These are phyloP conservation scores for Menidia beryllina DNA, from an alignment of 2,113 vertebrate species.

Conservation along the genomic window DNA sequence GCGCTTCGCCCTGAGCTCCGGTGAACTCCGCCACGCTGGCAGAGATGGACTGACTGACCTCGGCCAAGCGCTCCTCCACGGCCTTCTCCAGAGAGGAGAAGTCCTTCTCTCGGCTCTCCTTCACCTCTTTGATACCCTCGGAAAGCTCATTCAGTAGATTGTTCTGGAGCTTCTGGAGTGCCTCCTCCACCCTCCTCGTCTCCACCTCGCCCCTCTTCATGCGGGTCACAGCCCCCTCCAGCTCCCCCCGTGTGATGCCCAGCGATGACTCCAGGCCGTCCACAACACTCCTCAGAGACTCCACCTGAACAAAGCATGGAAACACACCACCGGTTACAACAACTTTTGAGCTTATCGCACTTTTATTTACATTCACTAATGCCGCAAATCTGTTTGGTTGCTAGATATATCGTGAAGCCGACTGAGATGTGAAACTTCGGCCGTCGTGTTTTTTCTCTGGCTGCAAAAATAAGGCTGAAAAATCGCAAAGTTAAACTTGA, in stretches of 20 bases:
- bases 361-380: no score
- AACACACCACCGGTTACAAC: background rate
- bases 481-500: background rate
- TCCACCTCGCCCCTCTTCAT: constrained; percentile 88
- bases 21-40: constrained; percentile 91
- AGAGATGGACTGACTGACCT: constrained; percentile 90
- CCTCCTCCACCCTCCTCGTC: constrained; percentile 88
- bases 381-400: no score
- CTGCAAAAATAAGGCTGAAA: background rate
- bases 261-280: constrained; percentile 87
- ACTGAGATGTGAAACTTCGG: no score
- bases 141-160: constrained; percentile 92
- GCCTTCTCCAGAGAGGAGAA: constrained; percentile 92
- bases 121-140: constrained; percentile 90
- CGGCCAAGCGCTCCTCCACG: constrained; percentile 90
- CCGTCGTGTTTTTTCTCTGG: no score
- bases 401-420: no score
- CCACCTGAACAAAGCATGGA: constrained; percentile 82
- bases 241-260: constrained; percentile 85
- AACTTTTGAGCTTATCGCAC: no score
- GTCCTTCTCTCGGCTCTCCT: constrained; percentile 89
- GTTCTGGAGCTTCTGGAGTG: constrained; percentile 94
- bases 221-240: constrained; percentile 83
- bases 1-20: constrained; percentile 87
- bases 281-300: constrained; percentile 82